Conservation (phyloP, 2,888 invertebrate species). For the Catocala fraxini region DNA sequence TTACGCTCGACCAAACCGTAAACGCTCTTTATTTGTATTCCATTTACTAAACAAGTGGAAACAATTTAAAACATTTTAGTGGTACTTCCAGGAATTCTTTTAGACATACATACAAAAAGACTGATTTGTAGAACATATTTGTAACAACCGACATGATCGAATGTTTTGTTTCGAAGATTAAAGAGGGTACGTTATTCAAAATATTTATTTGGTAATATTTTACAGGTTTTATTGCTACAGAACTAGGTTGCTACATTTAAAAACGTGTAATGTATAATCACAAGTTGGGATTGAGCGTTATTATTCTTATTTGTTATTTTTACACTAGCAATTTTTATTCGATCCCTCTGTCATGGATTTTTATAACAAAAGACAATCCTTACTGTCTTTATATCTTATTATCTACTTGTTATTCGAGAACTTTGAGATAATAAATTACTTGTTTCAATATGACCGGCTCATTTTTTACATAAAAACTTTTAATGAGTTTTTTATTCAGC, state of each 20-base stretch:
- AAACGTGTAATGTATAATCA: constrained; percentile 18
- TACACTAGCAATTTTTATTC: constrained; percentile 13
- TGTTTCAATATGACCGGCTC: no score
- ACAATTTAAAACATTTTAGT: constrained; percentile 14
- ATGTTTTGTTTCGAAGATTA: constrained; percentile 32
- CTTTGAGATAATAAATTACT: not conserved
- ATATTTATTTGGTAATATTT: constrained; percentile 20
- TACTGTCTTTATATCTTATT: no score
- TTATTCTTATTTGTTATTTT: constrained; percentile 28
- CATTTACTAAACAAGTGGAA: constrained; percentile 41
- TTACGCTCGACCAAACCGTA: constrained; percentile 33
- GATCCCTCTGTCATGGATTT: not conserved
- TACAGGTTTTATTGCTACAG: constrained; percentile 19
- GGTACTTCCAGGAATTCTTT: not conserved
- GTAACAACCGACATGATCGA: constrained; percentile 7
- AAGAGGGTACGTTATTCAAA: constrained; percentile 20
- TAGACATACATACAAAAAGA: not conserved
- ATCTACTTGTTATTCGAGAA: not conserved
- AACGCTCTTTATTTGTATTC: constrained; percentile 50
- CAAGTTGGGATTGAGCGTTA: constrained; percentile 17
- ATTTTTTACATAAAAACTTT: not conserved
- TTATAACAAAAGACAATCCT: no score
- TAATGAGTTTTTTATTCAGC: not conserved
- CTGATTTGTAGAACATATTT: not conserved
- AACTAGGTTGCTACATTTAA: constrained; percentile 25